Base-by-base conservation (phyloP, 1,140 invertebrate genomes). In the Drosophila ananassae region DNA sequence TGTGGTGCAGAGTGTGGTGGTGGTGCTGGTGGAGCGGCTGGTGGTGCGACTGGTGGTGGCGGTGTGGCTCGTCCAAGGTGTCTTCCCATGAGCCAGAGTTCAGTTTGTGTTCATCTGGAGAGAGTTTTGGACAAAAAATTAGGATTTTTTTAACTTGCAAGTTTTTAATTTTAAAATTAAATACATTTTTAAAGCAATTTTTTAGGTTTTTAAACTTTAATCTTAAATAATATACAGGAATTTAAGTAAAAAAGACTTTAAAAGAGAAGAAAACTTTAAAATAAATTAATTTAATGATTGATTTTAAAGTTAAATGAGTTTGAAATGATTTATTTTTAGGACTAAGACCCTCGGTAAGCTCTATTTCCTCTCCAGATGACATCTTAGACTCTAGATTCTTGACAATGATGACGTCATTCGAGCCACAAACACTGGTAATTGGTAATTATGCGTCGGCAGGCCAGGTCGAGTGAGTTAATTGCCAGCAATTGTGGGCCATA, bases 51-150 rank as follows among this genome's bases (percentile, higher is more conserved):
- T 69, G 48, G 12, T 74, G 71, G 2, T 77, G 72, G 17, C 61
- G 71, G 24, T 57, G 77, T 8, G 54, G 60, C 30, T 85, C 73
- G 24, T 84, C 58, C 52, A 91, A 73, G 17, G 89, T 79, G 58
- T 91, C 85, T 71, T 92, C 91, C 89, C 91, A 92, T 57, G 89
- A 91, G 72, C 78, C 81, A 2, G 89, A 76, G 58, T 89, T 91
- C 47, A 91, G 50, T 75, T 91, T 91, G 9, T 90, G 78, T 66
- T 92, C 90, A 91, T 85, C 81, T 85, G 63, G 0, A 30, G 34
- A 7, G 10, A 12, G 37, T 32, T 28, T 32, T 32, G 30, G 30
- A 8, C 30, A 32, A 32, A 8, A 32, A 32, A 32, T 2, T 32
- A 32, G 8, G 5, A 32, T 8, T 32, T 28, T 28, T 0, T 17